Percentiles rank a stretch among this genome's conserved stretches.
phyloP scores from a whole-genome alignment of 2,113 vertebrate species.

The Thunnus thynnus region DNA sequence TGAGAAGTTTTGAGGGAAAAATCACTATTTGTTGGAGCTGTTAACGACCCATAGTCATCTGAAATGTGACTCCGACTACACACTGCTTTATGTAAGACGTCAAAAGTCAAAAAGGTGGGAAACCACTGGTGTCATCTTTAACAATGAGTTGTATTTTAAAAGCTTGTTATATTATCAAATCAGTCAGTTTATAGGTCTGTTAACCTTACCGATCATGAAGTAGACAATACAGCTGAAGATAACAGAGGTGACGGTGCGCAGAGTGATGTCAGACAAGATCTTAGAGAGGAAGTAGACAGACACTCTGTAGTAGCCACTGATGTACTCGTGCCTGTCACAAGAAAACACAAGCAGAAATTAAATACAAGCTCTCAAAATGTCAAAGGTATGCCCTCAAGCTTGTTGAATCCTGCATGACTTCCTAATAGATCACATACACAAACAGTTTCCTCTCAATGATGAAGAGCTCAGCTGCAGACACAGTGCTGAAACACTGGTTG shows the following conservation, averaged over 20 bases:
- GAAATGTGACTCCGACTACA: too few relatives aligned
- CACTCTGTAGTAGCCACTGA: constrained; percentile 95
- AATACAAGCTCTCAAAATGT: too few relatives aligned
- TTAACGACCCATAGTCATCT: too few relatives aligned
- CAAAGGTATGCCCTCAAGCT: too few relatives aligned
- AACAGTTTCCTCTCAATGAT: constrained; percentile 93
- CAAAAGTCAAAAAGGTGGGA: too few relatives aligned
- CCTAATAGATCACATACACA: constrained; percentile 83
- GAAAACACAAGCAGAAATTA: constrained; percentile 2
- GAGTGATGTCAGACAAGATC: constrained; percentile 88
- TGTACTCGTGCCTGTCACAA: constrained; percentile 93
- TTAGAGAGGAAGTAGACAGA: constrained; percentile 94
- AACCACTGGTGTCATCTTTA: too few relatives aligned
- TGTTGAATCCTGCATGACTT: neutral
- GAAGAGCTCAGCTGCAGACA: constrained; percentile 93
- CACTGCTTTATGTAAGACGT: too few relatives aligned
- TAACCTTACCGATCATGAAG: constrained; percentile 91
- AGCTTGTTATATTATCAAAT: too few relatives aligned
- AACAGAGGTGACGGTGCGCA: constrained; percentile 89
- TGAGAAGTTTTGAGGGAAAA: too few relatives aligned
- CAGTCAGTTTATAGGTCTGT: neutral
- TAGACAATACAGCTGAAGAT: constrained; percentile 90
- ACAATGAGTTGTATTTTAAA: too few relatives aligned
- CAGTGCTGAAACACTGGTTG: constrained; percentile 93
- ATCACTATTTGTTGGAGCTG: too few relatives aligned